Base-by-base conservation (phyloP, 1,140 invertebrate genomes). In the Papilio xuthus region DNA sequence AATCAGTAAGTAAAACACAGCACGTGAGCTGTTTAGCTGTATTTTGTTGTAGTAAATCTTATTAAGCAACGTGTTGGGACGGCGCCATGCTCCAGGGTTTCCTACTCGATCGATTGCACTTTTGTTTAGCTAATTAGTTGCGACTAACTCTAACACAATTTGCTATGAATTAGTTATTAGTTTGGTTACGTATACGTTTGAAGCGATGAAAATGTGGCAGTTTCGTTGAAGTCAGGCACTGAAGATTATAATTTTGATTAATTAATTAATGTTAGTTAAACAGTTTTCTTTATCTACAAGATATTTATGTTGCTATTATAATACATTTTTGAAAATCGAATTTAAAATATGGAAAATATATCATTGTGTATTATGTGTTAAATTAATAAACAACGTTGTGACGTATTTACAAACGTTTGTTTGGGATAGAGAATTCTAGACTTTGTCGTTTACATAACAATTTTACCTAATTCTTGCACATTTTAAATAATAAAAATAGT, bases 31-130 rank as follows among this genome's bases (percentile, higher is more conserved):
- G 79, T 85, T 85, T 85, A 83, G 80, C 78, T 60, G 81, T 84
- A 86, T 86, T 86, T 86, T 84, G 84, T 84, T 78, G 81, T 69
- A 73, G 28, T 79, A 84, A 85, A 86, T 86, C 85, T 84, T 81
- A 83, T 86, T 86, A 86, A 47, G 32, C 67, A 70, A 47, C 42
- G 83, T 75, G 32, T 47, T 42, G 47, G n/a, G 50, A 37, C 50
- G 72, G 70, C 37, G 42, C 70, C 37, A 47, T 41, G 28, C 28
- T 37, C 37, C 37, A 44, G 70, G 70, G 70, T 72, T 72, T 72
- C 70, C 70, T 72, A 20, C 18, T 32, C 69, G 69, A 70, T 70
- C 69, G 69, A 42, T 56, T 53, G n/a, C 69, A 28, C 37, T 37
- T 23, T 71, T 78, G 67, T 71, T 73, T 60, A 53, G 28, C 32